Base-by-base conservation (phyloP, 2,888 invertebrate genomes). In the Imbricaverruca yamaguchii region DNA sequence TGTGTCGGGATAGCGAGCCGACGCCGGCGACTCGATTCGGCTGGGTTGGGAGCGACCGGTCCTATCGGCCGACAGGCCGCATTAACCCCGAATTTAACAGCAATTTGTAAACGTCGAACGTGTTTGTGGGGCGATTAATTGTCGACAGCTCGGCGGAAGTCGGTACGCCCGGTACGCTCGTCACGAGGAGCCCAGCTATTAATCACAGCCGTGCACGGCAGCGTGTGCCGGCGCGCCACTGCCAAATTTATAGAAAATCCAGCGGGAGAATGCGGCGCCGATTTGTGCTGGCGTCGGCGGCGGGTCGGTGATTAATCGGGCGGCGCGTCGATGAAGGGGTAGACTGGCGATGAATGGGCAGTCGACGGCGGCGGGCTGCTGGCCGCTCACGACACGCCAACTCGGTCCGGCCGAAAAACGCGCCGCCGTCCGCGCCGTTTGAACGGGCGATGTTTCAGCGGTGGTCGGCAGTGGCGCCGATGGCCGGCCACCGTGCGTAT, bases 11-110 rank as follows among this genome's bases (percentile, higher is more conserved):
- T 39, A 39, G 39, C 39, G 39, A 39, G 39, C 39, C 39, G 39
- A 39, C 39, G 39, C 39, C 39, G 39, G 39, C 39, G 39, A 39
- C 39, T 39, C 39, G 39, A 39, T 39, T 39, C 39, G 39, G 39
- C 39, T 4, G 39, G 39, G 39, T 39, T 4, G 4, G 39, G 39
- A 39, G 39, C 39, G 4, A 4, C 39, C 39, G 39, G 39, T 39
- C 39, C 39, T 39, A 39, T 39, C 39, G 39, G 39, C 39, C 39
- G 39, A 39, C 39, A 39, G 39, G 67, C 53, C 53, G 53, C 74
- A 74, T 74, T 74, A 74, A 74, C 74, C 74, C 74, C 74, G 74
- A 74, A 74, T 74, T 74, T 74, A 74, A 74, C 74, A 74, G 74
- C 74, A 74, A 74, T 74, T 53, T 74, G 74, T 74, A 53, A 25